Evolutionary conservation across 2,888 invertebrate genomes (phyloP), one percentile per base, ranked within the genome.

Genomic region (Agrochola lychnidis): DNA sequence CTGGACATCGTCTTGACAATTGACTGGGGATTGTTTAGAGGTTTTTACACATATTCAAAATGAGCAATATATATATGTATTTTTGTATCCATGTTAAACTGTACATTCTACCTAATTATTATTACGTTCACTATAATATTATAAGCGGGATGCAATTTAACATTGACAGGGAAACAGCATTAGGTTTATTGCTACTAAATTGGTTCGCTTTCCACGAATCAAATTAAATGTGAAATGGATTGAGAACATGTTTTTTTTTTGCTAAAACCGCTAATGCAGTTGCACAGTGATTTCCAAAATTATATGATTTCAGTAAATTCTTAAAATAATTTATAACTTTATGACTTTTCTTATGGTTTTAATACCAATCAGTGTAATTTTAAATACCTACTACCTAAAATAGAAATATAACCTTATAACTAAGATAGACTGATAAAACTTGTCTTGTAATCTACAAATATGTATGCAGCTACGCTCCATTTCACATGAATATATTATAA

Each of bases 401-500:
- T 56, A 57, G 1, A 36, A 45, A 25, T 72, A 61, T 22, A 56
- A 30, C 25, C 48, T 19, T 57, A 56, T 59, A 80, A 64, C 1
- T 42, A 73, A 16, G 45, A 22, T 42, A 63, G 9, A 59, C 25
- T 61, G 19, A 59, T 48, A 42, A 36, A 70, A 64, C 5, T 30
- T 16, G 7, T 36, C 79, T 72, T 56, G 25, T 73, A 63, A 25
- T 64, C 53, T 30, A 45, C 7, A 16, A 36, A n/a, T 40, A 40
- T 16, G n/a, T 53, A 9, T 66, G n/a, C n/a, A n/a, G 14, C 19
- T 22, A 42, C 19, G 62, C 45, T 82, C 19, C 1, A 48, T 61
- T 77, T 56, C 16, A 82, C 30, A 40, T 40, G 4, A n/a, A 57
- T 77, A 25, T 82, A 62, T 30, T 30, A 51, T 7, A 67, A 56